These are phyloP conservation scores for Clunio marinus DNA, from an alignment of 2,888 invertebrate genomes.

Conservation along the genomic window DNA sequence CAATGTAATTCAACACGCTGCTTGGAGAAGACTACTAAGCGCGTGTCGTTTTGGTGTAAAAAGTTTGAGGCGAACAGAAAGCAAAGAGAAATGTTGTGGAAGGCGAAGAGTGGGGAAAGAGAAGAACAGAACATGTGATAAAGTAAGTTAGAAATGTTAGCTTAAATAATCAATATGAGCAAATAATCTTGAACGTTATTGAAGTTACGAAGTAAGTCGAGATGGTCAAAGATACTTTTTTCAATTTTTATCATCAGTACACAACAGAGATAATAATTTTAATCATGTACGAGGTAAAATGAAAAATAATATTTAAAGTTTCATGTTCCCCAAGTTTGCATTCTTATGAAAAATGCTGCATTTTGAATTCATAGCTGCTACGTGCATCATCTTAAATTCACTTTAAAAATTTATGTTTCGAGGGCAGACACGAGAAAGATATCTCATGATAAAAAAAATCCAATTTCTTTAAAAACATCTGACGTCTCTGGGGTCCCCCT, in stretches of 20 bases:
- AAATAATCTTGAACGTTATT: neutral
- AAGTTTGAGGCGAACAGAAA: neutral
- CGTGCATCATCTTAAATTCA: slow-evolving; percentile 20
- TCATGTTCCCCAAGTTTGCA: neutral
- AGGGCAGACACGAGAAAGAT: neutral
- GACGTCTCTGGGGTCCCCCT: slow-evolving; percentile 16
- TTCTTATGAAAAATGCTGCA: slow-evolving; percentile 17
- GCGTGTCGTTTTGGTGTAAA: neutral
- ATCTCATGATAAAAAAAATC: slow-evolving; percentile 9
- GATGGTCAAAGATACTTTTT: too few relatives aligned
- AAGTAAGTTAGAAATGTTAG: neutral
- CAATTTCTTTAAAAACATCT: slow-evolving; percentile 22
- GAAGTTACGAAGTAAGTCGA: too few relatives aligned
- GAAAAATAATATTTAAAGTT: neutral
- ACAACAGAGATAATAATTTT: too few relatives aligned
- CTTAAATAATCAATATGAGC: neutral
- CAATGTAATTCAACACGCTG: slow-evolving; percentile 30
- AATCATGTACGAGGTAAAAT: neutral
- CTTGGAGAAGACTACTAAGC: slow-evolving; percentile 12
- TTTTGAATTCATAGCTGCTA: slow-evolving; percentile 7
- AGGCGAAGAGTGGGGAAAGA: neutral
- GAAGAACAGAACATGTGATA: slow-evolving; percentile 4
- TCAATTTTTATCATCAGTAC: too few relatives aligned
- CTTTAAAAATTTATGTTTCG: slow-evolving; percentile 13
- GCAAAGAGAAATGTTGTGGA: slow-evolving; percentile 8